Evolutionary conservation across 2,888 invertebrate genomes (phyloP), one percentile per base, ranked within the genome.

Genomic region (Drosophila subquinaria): DNA sequence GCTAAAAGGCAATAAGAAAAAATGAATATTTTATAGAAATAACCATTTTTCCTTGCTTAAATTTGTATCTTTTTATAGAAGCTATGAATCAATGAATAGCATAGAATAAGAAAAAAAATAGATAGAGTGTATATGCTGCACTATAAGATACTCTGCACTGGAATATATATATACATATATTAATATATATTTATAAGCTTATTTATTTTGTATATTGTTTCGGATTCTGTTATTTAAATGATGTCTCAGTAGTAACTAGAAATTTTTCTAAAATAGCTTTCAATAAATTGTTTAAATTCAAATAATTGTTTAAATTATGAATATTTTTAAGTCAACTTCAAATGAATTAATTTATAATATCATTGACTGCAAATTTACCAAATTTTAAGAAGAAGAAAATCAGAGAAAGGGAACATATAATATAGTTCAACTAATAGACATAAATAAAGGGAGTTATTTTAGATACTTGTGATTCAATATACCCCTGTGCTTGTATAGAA

Each of bases 31-130:
- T 33, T 42, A 43, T 23, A 11, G 20, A 17, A 36, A 17, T 38
- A 50, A 45, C 11, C 15, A 27, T 53, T 61, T 23, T 48, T 53
- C 15, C 35, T 56, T 6, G 43, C 43, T 56, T 56, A 33, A 56
- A 56, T 61, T 45, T 20, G 17, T 56, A 30, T 35, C 10, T 48
- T 43, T 57, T 68, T 56, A 35, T 56, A 56, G 33, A 33, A 47
- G 40, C 57, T 35, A 23, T 57, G 45, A 64, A 64, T 45, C 57
- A 60, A 42, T 30, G 15, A n/a, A 45, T 30, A 47, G 47, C 10
- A 8, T 4, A 1, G 6, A n/a, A 13, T 10, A 33, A 33, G 4
- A 9, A 17, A 15, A 15, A 15, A 13, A 15, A 6, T 1, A 8
- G 0, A 17, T 50, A 3, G 4, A 11, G 35, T 3, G 1, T 10